These are phyloP conservation scores for Eubasilissa regina DNA, from an alignment of 1,140 invertebrate species.

Conservation along the genomic window DNA sequence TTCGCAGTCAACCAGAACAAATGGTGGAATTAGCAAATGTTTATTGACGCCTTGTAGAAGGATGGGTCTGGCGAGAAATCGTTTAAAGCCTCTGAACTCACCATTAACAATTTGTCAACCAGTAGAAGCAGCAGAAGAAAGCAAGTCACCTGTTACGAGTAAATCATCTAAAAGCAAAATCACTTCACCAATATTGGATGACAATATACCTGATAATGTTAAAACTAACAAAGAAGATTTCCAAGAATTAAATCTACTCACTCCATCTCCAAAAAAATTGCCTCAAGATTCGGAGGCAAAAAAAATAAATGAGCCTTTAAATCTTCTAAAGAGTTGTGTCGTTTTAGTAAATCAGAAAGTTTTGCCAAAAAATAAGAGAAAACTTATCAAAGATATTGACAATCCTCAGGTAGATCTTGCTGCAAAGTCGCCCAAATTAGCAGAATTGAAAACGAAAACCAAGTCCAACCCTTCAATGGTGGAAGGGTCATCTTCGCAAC, in stretches of 20 bases:
- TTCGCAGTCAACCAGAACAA: conserved; percentile 27
- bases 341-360: conserved; percentile 44
- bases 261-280: not conserved
- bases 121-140: too few relatives aligned
- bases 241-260: not conserved
- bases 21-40: conserved; percentile 49
- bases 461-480: conserved; percentile 3
- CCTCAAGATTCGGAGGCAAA: not conserved
- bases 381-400: conserved; percentile 14
- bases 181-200: not conserved
- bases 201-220: not conserved
- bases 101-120: conserved; percentile 16
- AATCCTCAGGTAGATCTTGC: conserved; percentile 4
- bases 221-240: not conserved
- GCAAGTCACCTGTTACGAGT: not conserved
- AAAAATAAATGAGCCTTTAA: not conserved
- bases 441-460: not conserved
- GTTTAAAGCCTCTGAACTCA: conserved; percentile 18
- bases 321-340: conserved; percentile 41
- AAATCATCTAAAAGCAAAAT: conserved; percentile 1
- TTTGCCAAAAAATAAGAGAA: conserved; percentile 37
- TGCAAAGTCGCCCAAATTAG: conserved; percentile 18
- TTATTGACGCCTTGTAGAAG: conserved; percentile 43
- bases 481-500: not conserved
- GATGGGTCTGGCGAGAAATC: conserved; percentile 42